phyloP scores from a whole-genome alignment of 2,113 vertebrate species.

The Arizona elegans region DNA sequence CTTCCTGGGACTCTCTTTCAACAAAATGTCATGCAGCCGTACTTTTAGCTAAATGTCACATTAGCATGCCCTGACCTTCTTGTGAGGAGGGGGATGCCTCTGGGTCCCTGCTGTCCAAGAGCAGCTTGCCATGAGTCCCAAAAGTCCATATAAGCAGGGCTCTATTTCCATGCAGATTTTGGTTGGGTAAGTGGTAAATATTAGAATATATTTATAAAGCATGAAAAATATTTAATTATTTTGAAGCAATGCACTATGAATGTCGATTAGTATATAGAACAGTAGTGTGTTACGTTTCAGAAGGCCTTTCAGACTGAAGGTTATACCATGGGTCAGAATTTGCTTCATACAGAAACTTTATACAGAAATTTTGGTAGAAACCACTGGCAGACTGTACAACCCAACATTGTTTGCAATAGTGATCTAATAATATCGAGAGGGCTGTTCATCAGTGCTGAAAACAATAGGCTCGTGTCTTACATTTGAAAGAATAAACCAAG shows the following conservation, averaged over 20 bases:
- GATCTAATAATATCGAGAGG: background rate
- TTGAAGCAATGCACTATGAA: background rate
- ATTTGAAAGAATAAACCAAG: background rate
- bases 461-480: background rate
- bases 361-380: background rate
- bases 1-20: constrained; percentile 31
- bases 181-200: background rate
- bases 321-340: background rate
- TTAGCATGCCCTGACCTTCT: constrained; percentile 72
- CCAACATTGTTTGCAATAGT: background rate
- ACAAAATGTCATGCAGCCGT: constrained; percentile 47
- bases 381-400: background rate
- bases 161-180: background rate
- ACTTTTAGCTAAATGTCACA: constrained; percentile 66
- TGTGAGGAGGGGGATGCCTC: constrained; percentile 39
- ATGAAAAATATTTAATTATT: background rate
- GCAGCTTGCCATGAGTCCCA: constrained; percentile 6
- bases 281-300: background rate
- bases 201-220: background rate
- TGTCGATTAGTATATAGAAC: background rate
- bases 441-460: background rate
- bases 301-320: background rate
- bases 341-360: background rate
- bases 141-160: background rate
- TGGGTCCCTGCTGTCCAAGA: constrained; percentile 41